phyloP scores from a whole-genome alignment of 2,888 invertebrate genomes.

The Tenthredo mesomela region DNA sequence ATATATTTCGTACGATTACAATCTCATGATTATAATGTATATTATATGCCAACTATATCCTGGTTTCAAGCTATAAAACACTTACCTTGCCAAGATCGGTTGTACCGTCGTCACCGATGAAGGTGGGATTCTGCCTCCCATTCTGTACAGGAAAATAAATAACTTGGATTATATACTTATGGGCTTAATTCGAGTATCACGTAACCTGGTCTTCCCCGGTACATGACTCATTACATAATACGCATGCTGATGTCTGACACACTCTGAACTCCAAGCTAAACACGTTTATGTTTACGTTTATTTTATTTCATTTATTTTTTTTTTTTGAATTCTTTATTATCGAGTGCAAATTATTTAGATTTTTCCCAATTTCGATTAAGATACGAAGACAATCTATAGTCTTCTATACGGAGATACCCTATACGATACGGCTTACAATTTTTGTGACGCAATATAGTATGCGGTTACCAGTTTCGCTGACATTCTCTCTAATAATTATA shows the following conservation, averaged over 20 bases:
- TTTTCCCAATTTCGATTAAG: too few species aligned
- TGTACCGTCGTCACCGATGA: slow-evolving; percentile 69
- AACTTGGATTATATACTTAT: neutral
- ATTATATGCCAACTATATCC: neutral
- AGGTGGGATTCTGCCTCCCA: slow-evolving; percentile 70
- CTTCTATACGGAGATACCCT: neutral
- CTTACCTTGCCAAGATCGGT: slow-evolving; percentile 62
- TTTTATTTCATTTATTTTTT: neutral
- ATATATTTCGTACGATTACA: neutral
- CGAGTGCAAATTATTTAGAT: too few species aligned
- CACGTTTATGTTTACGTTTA: neutral
- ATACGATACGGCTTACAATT: neutral
- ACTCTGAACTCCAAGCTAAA: too few species aligned
- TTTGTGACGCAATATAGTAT: neutral
- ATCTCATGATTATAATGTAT: neutral
- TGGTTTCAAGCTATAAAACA: neutral
- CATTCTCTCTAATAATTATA: neutral
- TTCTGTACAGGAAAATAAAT: slow-evolving; percentile 60
- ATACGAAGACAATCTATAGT: too few species aligned
- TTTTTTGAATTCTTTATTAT: too few species aligned
- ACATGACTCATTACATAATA: too few species aligned
- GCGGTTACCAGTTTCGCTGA: neutral
- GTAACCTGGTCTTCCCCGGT: neutral
- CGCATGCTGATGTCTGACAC: too few species aligned
- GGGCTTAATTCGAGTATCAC: neutral